phyloP scores from a whole-genome alignment of 2,888 invertebrate species.

The Pediacus dermestoides region DNA sequence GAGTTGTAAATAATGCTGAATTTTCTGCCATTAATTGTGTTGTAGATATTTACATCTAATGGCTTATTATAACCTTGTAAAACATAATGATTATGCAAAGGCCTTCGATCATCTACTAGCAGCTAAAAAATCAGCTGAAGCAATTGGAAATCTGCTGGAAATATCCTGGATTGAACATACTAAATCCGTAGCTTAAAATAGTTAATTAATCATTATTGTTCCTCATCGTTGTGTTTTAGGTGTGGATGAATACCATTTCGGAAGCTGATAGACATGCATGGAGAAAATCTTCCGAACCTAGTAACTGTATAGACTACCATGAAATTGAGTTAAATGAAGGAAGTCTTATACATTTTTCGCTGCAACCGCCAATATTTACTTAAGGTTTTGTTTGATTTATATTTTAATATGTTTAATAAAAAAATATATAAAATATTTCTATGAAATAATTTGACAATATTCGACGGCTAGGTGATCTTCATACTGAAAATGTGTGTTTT shows the following conservation, averaged over 20 bases:
- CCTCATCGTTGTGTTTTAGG: slow-evolving; percentile 3
- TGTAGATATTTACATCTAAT: slow-evolving; percentile 53
- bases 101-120: slow-evolving; percentile 49
- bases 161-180: slow-evolving; percentile 54
- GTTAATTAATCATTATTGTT: neutral
- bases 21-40: slow-evolving; percentile 19
- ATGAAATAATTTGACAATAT: no score
- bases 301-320: neutral
- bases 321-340: slow-evolving; percentile 1
- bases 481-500: no score
- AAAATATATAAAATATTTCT: neutral
- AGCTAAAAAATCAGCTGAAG: slow-evolving; percentile 45
- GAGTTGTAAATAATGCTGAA: slow-evolving; percentile 25
- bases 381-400: neutral
- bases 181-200: slow-evolving; percentile 46
- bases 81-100: slow-evolving; percentile 41
- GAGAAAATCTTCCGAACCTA: neutral
- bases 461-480: no score
- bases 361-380: slow-evolving; percentile 1
- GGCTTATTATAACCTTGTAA: slow-evolving; percentile 54
- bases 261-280: neutral
- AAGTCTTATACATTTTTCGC: neutral
- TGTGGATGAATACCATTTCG: neutral
- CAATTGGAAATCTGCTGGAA: slow-evolving; percentile 48
- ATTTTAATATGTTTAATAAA: neutral